Evolutionary conservation across 2,888 invertebrate genomes (phyloP), one percentile per base, ranked within the genome.

Genomic region (Graphium colonna): DNA sequence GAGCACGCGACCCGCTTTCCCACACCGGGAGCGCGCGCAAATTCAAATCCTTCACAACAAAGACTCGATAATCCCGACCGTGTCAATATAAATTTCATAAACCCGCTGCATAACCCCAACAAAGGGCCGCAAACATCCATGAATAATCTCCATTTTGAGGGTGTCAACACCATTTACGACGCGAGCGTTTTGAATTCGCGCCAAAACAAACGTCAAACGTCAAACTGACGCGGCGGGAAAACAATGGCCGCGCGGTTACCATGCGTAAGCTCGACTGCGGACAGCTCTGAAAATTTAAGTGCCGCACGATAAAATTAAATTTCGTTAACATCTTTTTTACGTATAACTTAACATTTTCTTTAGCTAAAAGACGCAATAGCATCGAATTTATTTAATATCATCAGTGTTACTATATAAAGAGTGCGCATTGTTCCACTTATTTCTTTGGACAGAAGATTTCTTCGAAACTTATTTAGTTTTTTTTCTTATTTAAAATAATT

Each of bases 51-150:
- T 74, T 71, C 77, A 77, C 77, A 82, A 84, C 83, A 83, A 83
- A 76, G 78, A 77, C 77, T 77, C 81, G 71, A 83, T 83, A 84
- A 84, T 83, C 83, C 80, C 71, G 69, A 77, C 77, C 82, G 80
- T 82, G 82, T 82, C 82, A 82, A 83, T 82, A 82, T 84, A 84
- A 84, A 84, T 84, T 83, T 85, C 83, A 83, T 83, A 85, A 83
- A 83, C 82, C 81, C 80, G 61, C 73, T 62, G 77, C 73, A 71
- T 75, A 78, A 75, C 79, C 75, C 79, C 72, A 71, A 83, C 83
- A 82, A 83, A 72, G 77, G 76, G 68, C 71, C 74, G 77, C 82
- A 82, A 83, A 83, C 82, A 80, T 82, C 83, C 83, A 85, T 85
- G 85, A 85, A 85, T 85, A 85, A 85, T 85, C 83, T 82, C 80